Evolutionary conservation across 2,888 invertebrate genomes (phyloP), one percentile per base, ranked within the genome.

Genomic region (Busseola fusca): DNA sequence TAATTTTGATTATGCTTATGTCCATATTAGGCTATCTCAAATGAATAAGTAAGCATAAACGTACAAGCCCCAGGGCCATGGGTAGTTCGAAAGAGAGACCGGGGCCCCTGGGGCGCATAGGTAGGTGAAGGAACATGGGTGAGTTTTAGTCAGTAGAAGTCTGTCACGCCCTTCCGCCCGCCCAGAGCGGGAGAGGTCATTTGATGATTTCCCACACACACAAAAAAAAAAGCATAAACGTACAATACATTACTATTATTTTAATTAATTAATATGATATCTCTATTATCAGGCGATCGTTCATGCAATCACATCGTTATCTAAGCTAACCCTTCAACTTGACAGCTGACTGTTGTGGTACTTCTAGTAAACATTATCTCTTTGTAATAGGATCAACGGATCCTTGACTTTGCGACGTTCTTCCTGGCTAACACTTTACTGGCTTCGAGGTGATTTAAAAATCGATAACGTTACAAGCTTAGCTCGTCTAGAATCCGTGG

Each of bases 361-460:
- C n/a, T 42, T 69, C 79, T 37, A 75, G 84, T 83, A 80, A 87
- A 86, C 80, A 86, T 57, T 66, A 75, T 87, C 91, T 90, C 87
- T 87, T 87, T 48, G 81, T 94, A 94, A 93, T 89, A 85, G 88
- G 93, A 94, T 94, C 90, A 91, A 81, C 66, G 85, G 87, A 81
- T 89, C 93, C 94, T 94, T 94, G 95, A 95, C 95, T 91, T 93
- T 93, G 87, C 78, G 83, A 60, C 80, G 71, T 50, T 80, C 70
- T 88, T 86, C 88, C 88, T 84, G 87, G 80, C 84, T 76, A 82
- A 72, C 87, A 90, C 83, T 92, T 89, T 72, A 72, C n/a, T 74
- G 93, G 93, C 90, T 93, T 93, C 93, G 42, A 74, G 68, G 82
- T 84, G 87, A 87, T 89, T 88, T 87, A 88, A 87, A 88, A 91